A percentile compares a stretch with the other conserved stretches of the same genome.
phyloP scores from a whole-genome alignment of 2,888 invertebrate species.

The Limnephilus marmoratus region DNA sequence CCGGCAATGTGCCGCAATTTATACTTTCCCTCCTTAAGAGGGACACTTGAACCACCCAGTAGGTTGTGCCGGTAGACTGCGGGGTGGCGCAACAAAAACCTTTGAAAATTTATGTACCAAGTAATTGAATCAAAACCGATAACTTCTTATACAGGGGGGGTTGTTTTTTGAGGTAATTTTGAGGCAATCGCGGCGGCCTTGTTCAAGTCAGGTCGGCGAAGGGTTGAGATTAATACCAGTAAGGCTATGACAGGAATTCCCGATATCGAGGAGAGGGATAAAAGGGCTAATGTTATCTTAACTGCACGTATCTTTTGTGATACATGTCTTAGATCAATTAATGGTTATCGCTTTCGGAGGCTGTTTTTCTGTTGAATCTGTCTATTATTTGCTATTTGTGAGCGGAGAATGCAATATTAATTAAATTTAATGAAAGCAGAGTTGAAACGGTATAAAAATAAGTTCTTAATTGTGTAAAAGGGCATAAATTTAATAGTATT shows the following conservation, averaged over 20 bases:
- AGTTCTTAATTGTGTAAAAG: too few relatives aligned
- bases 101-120: slow-evolving; percentile 65
- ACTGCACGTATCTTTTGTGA: not conserved
- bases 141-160: slow-evolving; percentile 54
- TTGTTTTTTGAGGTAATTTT: slow-evolving; percentile 56
- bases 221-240: slow-evolving; percentile 52
- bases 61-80: not conserved
- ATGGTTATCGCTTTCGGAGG: not conserved
- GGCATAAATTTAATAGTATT: too few relatives aligned
- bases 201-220: slow-evolving; percentile 37
- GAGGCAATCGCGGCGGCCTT: slow-evolving; percentile 52
- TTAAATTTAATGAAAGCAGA: not conserved
- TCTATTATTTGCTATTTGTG: not conserved
- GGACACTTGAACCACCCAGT: slow-evolving; percentile 60
- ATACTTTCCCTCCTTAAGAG: slow-evolving; percentile 61
- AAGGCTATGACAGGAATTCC: slow-evolving; percentile 48
- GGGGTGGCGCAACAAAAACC: slow-evolving; percentile 63
- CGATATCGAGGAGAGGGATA: not conserved
- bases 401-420: not conserved
- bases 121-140: slow-evolving; percentile 66
- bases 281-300: slow-evolving; percentile 19
- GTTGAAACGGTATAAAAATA: too few relatives aligned
- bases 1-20: slow-evolving; percentile 56
- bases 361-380: not conserved
- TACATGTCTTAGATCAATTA: slow-evolving; percentile 31